A percentile compares a stretch with the other conserved stretches of the same genome.
These are phyloP conservation scores for Rhagium mordax DNA, from an alignment of 2,888 invertebrate species.

Conservation along the genomic window DNA sequence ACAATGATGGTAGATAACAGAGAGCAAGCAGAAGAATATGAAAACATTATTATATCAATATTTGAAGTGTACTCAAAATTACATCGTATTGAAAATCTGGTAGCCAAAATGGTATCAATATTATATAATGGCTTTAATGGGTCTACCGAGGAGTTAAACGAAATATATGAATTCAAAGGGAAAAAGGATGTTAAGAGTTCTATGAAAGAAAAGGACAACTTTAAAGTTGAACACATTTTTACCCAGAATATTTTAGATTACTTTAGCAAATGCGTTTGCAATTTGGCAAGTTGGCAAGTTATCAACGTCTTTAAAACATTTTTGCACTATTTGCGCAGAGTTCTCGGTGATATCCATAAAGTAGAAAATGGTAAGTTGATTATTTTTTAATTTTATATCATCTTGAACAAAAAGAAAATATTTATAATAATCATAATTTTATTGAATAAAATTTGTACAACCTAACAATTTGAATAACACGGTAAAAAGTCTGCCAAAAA, in stretches of 20 bases:
- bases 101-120: conserved; percentile 62
- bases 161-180: conserved; percentile 50
- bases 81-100: conserved; percentile 64
- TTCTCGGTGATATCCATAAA: conserved; percentile 52
- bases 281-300: conserved; percentile 63
- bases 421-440: too few species aligned
- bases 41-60: conserved; percentile 58
- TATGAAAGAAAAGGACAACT: conserved; percentile 28
- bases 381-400: too few species aligned
- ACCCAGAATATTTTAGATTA: conserved; percentile 59
- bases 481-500: too few species aligned
- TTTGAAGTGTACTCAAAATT: conserved; percentile 65
- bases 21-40: conserved; percentile 53
- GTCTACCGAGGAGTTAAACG: conserved; percentile 23
- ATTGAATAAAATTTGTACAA: too few species aligned
- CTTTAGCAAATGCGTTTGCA: conserved; percentile 61
- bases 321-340: conserved; percentile 60
- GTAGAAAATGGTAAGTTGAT: conserved; percentile 48
- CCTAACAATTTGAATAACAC: too few species aligned
- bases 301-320: conserved; percentile 65
- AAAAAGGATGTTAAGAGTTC: conserved; percentile 32
- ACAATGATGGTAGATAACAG: conserved; percentile 57
- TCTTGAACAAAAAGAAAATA: too few species aligned
- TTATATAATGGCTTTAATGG: conserved; percentile 55
- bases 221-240: conserved; percentile 56